Evolutionary conservation across 2,113 vertebrate genomes (phyloP), one percentile per base, ranked within the genome.

Genomic region (Tympanuchus pallidicinctus): DNA sequence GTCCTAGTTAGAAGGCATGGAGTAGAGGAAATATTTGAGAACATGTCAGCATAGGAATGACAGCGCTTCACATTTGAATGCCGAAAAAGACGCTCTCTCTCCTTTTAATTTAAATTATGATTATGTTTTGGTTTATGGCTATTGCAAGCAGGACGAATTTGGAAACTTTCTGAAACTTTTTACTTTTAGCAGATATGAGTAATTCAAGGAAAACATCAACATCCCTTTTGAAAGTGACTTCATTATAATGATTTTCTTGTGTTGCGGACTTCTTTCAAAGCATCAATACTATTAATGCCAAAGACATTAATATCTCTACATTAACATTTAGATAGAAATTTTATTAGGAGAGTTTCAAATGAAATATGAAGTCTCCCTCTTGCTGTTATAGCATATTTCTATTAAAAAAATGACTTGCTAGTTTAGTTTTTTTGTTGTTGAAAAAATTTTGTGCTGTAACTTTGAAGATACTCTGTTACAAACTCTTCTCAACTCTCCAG

Each of bases 91-190:
- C 20, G 12, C 7, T 43, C 42, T 43, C 42, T 43, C 6, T 57
- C 11, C 11, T 48, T 64, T 65, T 21, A 2, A 30, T 70, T 86
- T 73, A 0, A 0, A 2, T 42, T 36, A 42, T 32, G 40, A 21
- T 36, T 59, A 11, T 71, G 22, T 54, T 94, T 88, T 32, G 21
- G 28, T 45, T 10, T 30, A 28, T 61, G 47, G 12, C 71, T 69
- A 2, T 42, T 45, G 32, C 36, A 56, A 78, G n/a, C 10, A 57
- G 8, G 45, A 24, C 74, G n/a, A 67, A 60, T 59, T 66, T 34
- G 30, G 76, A 78, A 59, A 6, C 15, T 48, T 67, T 0, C 1
- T 56, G 76, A 78, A 59, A 7, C 15, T 45, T 67, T 0, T 1
- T 50, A 13, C 22, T 71, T 64, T 42, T 28, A 56, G 50, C 81